Evolutionary conservation across 2,888 invertebrate species (phyloP).

Genomic region (Crocallis elinguaria): DNA sequence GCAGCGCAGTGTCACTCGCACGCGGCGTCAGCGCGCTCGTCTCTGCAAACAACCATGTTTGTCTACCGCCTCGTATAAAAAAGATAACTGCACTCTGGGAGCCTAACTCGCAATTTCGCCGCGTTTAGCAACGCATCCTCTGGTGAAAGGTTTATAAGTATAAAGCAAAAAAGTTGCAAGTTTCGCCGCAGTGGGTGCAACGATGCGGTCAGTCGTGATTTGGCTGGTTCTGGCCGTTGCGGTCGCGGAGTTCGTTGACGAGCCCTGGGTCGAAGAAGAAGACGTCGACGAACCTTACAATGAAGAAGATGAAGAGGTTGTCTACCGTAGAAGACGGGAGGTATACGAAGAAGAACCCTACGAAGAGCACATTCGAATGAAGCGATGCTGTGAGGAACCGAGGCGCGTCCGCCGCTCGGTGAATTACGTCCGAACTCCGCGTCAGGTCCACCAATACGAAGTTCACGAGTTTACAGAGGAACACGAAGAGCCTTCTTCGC

Average conservation of each 20-base stretch:
- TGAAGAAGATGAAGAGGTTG: slow-evolving; percentile 62
- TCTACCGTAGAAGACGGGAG: slow-evolving; percentile 52
- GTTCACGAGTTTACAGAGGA: slow-evolving; percentile 73
- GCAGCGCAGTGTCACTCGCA: slow-evolving; percentile 56
- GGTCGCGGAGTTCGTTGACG: slow-evolving; percentile 51
- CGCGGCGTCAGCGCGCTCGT: slow-evolving; percentile 59
- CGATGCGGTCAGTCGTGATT: slow-evolving; percentile 62
- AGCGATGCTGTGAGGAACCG: slow-evolving; percentile 54
- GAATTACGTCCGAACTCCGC: slow-evolving; percentile 54
- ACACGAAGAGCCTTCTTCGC: slow-evolving; percentile 48
- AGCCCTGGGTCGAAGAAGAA: slow-evolving; percentile 31
- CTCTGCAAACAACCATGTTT: slow-evolving; percentile 53
- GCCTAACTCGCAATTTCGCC: slow-evolving; percentile 39
- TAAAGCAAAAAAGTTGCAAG: slow-evolving; percentile 69
- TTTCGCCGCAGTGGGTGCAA: slow-evolving; percentile 54
- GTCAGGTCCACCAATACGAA: slow-evolving; percentile 74
- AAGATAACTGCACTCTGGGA: slow-evolving; percentile 33
- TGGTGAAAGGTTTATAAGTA: slow-evolving; percentile 70
- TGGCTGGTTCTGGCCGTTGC: slow-evolving; percentile 57
- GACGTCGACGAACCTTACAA: slow-evolving; percentile 60
- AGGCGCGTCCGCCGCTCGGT: slow-evolving; percentile 47
- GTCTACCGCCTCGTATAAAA: slow-evolving; percentile 58
- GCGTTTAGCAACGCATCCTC: slow-evolving; percentile 62
- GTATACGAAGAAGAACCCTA: slow-evolving; percentile 56
- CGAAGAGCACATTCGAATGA: slow-evolving; percentile 65